phyloP scores from a whole-genome alignment of 1,140 invertebrate species.

The Himalopsyche phryganea region DNA sequence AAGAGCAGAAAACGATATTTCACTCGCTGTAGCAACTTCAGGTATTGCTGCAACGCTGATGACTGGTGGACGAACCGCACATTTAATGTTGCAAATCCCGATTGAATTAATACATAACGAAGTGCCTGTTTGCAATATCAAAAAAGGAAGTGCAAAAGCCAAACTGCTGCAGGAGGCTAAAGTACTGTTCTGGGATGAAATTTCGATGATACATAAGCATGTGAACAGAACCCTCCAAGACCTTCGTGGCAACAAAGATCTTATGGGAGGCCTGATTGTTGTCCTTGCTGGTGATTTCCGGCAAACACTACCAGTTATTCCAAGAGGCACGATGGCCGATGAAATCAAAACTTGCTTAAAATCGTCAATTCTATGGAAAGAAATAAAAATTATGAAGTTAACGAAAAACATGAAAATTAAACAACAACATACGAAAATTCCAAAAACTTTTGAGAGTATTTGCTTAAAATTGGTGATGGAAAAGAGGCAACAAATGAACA shows the following conservation, averaged over 20 bases:
- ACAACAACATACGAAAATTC: too few species aligned
- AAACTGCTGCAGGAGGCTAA: conserved; percentile 35
- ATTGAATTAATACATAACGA: conserved; percentile 21
- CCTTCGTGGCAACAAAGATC: neutral
- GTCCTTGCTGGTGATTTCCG: conserved; percentile 51
- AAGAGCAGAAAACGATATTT: too few species aligned
- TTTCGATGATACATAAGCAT: conserved; percentile 37
- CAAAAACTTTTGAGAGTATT: too few species aligned
- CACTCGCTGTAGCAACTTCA: neutral
- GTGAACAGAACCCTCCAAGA: neutral
- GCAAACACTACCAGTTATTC: conserved; percentile 44
- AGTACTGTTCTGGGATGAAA: conserved; percentile 38
- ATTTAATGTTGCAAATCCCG: conserved; percentile 2
- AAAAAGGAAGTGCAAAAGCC: conserved; percentile 26
- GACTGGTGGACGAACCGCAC: neutral
- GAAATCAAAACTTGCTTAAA: neutral
- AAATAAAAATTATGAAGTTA: neutral
- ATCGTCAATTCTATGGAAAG: neutral
- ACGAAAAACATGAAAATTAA: too few species aligned
- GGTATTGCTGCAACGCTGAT: neutral
- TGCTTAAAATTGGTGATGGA: too few species aligned
- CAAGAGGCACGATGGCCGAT: too few species aligned
- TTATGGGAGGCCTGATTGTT: conserved; percentile 37
- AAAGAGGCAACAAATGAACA: too few species aligned
- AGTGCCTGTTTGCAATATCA: conserved; percentile 40